Conservation (phyloP, 1,140 invertebrate genomes). For the Globodera ellingtonae region DNA sequence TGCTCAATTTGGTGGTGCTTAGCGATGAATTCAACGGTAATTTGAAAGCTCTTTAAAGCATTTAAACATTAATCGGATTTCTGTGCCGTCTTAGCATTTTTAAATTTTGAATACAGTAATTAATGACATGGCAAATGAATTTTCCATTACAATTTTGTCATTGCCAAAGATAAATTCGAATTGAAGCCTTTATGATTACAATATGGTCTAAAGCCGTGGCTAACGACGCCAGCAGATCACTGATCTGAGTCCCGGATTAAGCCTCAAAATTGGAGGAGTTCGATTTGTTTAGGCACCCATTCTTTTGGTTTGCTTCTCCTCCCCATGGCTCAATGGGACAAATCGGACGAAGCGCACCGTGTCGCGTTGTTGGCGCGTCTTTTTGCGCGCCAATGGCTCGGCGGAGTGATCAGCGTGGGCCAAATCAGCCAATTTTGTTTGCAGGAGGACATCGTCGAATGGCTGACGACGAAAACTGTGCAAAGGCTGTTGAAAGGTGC, state of each 20-base stretch:
- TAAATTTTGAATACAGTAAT: no score
- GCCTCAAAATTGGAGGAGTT: no score
- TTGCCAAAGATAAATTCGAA: no score
- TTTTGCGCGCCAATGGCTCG: slow-evolving; percentile 49
- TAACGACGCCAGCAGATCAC: no score
- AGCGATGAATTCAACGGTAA: slow-evolving; percentile 38
- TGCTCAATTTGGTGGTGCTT: slow-evolving; percentile 32
- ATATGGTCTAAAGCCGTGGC: no score
- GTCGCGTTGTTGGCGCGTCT: slow-evolving; percentile 42
- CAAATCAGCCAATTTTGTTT: slow-evolving; percentile 35
- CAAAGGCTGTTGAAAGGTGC: slow-evolving; percentile 31
- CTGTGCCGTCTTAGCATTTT: no score
- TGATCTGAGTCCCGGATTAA: no score
- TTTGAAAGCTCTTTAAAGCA: background rate
- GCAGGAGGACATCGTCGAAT: slow-evolving; percentile 50
- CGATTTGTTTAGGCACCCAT: slow-evolving; percentile 28
- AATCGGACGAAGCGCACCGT: slow-evolving; percentile 46
- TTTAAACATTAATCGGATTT: no score
- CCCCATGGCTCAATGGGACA: slow-evolving; percentile 40
- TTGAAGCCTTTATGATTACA: no score
- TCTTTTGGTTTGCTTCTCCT: slow-evolving; percentile 39
- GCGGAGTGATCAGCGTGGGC: slow-evolving; percentile 43
- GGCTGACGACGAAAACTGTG: slow-evolving; percentile 45
- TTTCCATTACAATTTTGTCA: no score
- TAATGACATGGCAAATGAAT: no score